phyloP scores from a whole-genome alignment of 2,797 vertebrate genomes.

The Lophotriccus pileatus region DNA sequence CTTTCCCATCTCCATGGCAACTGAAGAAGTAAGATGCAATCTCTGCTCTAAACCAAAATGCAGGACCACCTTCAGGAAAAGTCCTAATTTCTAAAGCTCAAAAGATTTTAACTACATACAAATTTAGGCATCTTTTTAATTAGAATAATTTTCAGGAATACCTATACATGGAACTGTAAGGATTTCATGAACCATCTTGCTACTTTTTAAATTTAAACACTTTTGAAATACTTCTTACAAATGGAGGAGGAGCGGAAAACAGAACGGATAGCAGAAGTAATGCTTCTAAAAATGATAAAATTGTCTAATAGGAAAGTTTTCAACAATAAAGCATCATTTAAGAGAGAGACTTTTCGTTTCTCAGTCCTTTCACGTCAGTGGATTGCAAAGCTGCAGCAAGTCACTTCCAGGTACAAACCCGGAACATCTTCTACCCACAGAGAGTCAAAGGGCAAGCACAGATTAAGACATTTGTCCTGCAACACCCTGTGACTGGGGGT shows the following conservation, averaged over 20 bases:
- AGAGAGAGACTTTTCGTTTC: neutral
- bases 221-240: neutral
- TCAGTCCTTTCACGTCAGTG: neutral
- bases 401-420: neutral
- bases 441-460: neutral
- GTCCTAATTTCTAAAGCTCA: neutral
- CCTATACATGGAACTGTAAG: neutral
- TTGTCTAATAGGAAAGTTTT: neutral
- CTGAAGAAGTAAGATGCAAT: neutral
- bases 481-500: neutral
- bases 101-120: neutral
- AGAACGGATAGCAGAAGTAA: neutral
- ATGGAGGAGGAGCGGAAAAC: neutral
- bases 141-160: neutral
- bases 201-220: neutral
- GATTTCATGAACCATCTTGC: neutral
- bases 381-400: neutral
- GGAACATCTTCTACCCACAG: neutral
- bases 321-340: neutral
- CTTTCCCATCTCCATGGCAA: conserved; percentile 21
- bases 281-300: neutral
- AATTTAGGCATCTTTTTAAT: neutral
- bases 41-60: neutral
- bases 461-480: neutral
- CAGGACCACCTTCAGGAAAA: neutral